Conservation (phyloP, 2,113 vertebrate genomes). For the Elephas maximus region DNA sequence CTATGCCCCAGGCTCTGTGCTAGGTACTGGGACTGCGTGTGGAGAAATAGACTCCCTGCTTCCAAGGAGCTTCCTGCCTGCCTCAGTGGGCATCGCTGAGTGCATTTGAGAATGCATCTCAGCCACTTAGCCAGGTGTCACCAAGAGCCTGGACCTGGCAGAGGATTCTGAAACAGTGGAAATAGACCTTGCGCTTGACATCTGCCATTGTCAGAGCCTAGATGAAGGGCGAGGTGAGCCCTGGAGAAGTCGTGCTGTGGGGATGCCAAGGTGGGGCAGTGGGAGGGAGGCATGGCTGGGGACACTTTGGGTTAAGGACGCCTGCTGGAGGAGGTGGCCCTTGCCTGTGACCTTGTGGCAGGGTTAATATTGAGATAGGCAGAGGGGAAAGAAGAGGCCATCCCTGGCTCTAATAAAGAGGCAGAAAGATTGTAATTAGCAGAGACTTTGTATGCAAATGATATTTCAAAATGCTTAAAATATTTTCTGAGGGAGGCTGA, state of each 20-base stretch:
- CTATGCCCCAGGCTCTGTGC: neutral
- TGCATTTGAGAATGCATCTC: neutral
- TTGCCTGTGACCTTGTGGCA: neutral
- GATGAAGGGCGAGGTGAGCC: neutral
- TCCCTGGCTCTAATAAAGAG: slow-evolving; percentile 17
- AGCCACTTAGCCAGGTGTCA: neutral
- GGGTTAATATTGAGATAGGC: slow-evolving; percentile 34
- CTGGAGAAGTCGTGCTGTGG: neutral
- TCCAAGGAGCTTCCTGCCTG: neutral
- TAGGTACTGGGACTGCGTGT: neutral
- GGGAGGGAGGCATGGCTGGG: neutral
- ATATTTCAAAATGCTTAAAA: slow-evolving; percentile 66
- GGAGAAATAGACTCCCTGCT: neutral
- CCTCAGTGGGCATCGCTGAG: rapidly evolving
- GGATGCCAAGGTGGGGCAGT: neutral
- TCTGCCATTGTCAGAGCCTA: neutral
- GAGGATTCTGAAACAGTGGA: neutral
- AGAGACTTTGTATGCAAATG: slow-evolving; percentile 70
- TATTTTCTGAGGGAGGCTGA: slow-evolving; percentile 57
- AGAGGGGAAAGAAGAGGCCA: slow-evolving; percentile 65
- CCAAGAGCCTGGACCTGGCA: neutral
- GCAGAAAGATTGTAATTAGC: slow-evolving; percentile 52
- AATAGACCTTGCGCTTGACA: neutral
- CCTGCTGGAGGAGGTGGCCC: neutral
- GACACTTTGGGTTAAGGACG: neutral